Conservation (phyloP, 2,888 invertebrate species). For the Troglohyphantes excavatus region DNA sequence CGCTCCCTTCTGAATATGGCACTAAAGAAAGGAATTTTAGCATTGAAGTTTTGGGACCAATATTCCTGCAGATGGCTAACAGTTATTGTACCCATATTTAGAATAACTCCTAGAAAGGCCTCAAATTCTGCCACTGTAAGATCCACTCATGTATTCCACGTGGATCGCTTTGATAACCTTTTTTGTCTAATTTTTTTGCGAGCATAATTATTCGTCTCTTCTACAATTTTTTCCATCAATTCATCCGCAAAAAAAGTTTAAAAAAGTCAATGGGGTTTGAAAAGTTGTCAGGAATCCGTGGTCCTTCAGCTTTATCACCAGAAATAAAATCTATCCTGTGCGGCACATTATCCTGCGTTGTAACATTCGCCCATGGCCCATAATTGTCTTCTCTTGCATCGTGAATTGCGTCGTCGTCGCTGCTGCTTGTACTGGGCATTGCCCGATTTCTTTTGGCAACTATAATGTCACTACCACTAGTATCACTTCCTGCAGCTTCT, state of each 20-base stretch:
- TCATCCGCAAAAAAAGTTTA: conserved; percentile 24
- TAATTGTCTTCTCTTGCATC: background rate
- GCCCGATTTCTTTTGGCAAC: conserved; percentile 14
- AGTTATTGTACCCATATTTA: conserved; percentile 30
- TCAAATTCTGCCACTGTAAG: conserved; percentile 2
- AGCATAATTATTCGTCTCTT: conserved; percentile 19
- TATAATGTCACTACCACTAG: conserved; percentile 26
- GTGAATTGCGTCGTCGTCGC: conserved; percentile 14
- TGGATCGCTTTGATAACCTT: conserved; percentile 16
- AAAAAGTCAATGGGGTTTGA: conserved; percentile 13
- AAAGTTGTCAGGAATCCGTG: conserved; percentile 16
- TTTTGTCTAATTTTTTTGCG: conserved; percentile 6
- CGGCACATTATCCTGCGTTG: conserved; percentile 31
- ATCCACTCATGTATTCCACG: background rate
- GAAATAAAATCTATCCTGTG: conserved; percentile 41
- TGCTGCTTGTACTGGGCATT: conserved; percentile 18
- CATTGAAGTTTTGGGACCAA: conserved; percentile 13
- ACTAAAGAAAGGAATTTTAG: conserved; percentile 19
- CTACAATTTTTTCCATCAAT: conserved; percentile 7
- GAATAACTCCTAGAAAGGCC: conserved; percentile 11
- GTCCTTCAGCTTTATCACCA: conserved; percentile 36
- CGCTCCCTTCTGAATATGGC: background rate
- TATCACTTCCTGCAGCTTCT: background rate
- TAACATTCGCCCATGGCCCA: conserved; percentile 21
- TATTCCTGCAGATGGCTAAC: conserved; percentile 7